Conservation (phyloP, 2,113 vertebrate species). For the Lates calcarifer region DNA sequence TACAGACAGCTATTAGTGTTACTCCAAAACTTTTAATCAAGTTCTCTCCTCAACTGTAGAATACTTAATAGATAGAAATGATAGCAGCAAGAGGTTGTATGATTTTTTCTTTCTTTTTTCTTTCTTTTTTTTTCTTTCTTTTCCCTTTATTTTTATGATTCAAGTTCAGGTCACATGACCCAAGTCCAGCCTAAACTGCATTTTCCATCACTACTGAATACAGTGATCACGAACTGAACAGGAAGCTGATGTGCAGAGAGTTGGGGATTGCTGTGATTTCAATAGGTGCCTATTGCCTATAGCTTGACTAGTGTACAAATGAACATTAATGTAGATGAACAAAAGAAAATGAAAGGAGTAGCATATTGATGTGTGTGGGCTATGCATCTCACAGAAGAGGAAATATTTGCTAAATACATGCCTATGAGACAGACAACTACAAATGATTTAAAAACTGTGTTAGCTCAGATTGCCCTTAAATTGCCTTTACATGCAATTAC, state of each 20-base stretch:
- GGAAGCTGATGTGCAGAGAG: neutral
- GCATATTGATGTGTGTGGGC: neutral
- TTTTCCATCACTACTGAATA: neutral
- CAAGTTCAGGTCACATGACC: neutral
- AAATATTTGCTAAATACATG: neutral
- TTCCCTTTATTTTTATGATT: neutral
- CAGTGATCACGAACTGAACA: neutral
- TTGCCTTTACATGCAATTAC: constrained; percentile 26
- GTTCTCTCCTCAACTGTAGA: neutral
- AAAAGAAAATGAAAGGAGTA: neutral
- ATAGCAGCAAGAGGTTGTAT: neutral
- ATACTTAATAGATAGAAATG: neutral
- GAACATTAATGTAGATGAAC: constrained; percentile 3
- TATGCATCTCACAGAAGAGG: neutral
- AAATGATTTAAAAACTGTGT: neutral
- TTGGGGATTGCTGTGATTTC: neutral
- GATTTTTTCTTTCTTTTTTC: no score
- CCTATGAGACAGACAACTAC: neutral
- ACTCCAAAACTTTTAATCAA: neutral
- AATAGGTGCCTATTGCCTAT: neutral
- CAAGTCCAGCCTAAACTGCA: neutral
- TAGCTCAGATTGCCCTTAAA: constrained; percentile 4
- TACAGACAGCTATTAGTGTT: neutral
- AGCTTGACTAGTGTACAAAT: neutral
- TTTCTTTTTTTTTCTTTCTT: neutral